Conservation (phyloP, 2,888 invertebrate species). For the Dasysyrphus tricinctus region DNA sequence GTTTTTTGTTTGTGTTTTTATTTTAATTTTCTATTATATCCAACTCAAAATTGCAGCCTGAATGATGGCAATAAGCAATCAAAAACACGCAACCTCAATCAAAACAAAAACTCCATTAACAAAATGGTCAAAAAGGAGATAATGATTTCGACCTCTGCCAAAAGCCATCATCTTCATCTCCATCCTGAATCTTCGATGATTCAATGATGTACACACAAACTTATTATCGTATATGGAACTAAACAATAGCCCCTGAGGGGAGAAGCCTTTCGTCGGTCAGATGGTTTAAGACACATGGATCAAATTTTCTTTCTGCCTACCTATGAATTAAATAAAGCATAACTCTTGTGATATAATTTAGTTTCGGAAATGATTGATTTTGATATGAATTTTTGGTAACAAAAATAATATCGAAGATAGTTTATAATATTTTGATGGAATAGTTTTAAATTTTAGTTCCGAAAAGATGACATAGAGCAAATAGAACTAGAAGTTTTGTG, state of each 20-base stretch:
- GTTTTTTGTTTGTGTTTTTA: not conserved
- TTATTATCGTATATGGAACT: conserved; percentile 26
- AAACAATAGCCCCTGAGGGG: conserved; percentile 2
- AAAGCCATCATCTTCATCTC: conserved; percentile 31
- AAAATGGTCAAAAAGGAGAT: conserved; percentile 58
- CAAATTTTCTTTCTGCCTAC: too few species aligned
- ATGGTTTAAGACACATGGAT: too few species aligned
- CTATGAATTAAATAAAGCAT: too few species aligned
- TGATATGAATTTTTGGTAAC: too few species aligned
- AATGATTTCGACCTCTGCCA: conserved; percentile 65
- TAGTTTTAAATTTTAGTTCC: too few species aligned
- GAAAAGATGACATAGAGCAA: too few species aligned
- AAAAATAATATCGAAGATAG: too few species aligned
- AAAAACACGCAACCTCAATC: conserved; percentile 56
- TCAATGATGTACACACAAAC: conserved; percentile 56
- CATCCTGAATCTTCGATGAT: conserved; percentile 43
- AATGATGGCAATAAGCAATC: conserved; percentile 59
- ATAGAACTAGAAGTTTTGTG: too few species aligned
- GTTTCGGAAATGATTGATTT: too few species aligned
- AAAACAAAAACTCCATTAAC: conserved; percentile 55
- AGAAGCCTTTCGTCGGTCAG: not conserved
- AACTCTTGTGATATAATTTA: too few species aligned
- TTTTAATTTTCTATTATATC: conserved; percentile 64
- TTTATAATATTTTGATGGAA: too few species aligned
- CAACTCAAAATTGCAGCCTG: conserved; percentile 58